A percentile compares a stretch with the other conserved stretches of the same genome.
Conservation (phyloP, 2,113 vertebrate species). For the Grantiella picta region DNA sequence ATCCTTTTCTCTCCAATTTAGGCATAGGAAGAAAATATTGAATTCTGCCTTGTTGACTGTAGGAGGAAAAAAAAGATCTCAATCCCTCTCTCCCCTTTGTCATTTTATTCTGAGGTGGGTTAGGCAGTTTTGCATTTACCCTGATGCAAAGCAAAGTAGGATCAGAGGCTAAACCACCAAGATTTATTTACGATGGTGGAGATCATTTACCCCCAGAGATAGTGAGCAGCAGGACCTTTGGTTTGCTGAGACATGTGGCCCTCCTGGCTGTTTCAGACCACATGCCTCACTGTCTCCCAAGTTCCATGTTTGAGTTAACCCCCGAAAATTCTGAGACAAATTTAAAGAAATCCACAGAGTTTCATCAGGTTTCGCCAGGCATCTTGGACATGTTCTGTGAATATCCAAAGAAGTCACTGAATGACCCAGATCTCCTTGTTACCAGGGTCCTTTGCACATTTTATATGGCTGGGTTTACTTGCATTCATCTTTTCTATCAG, state of each 20-base stretch:
- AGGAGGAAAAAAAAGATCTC: not conserved
- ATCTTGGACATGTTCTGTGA: not conserved
- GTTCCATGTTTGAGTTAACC: not conserved
- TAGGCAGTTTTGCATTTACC: not conserved
- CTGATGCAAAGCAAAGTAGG: not conserved
- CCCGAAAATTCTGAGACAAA: not conserved
- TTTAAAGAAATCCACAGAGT: not conserved
- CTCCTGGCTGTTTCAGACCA: not conserved
- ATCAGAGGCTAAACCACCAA: not conserved
- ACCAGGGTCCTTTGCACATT: not conserved
- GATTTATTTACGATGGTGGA: not conserved
- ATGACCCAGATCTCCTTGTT: not conserved
- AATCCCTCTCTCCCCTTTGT: not conserved
- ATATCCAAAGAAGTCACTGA: not conserved
- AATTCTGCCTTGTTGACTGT: not conserved
- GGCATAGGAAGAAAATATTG: not conserved
- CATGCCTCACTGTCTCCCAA: not conserved
- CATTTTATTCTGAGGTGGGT: not conserved
- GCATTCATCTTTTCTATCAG: not conserved
- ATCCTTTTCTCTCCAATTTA: not conserved
- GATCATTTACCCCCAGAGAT: not conserved
- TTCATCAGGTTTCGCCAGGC: not conserved
- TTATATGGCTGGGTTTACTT: not conserved
- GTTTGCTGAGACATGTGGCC: not conserved
- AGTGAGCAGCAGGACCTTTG: rapidly evolving